A percentile compares a stretch with the other conserved stretches of the same genome.
Conservation (phyloP, 2,888 invertebrate species). For the Branchinecta sandiegonensis region DNA sequence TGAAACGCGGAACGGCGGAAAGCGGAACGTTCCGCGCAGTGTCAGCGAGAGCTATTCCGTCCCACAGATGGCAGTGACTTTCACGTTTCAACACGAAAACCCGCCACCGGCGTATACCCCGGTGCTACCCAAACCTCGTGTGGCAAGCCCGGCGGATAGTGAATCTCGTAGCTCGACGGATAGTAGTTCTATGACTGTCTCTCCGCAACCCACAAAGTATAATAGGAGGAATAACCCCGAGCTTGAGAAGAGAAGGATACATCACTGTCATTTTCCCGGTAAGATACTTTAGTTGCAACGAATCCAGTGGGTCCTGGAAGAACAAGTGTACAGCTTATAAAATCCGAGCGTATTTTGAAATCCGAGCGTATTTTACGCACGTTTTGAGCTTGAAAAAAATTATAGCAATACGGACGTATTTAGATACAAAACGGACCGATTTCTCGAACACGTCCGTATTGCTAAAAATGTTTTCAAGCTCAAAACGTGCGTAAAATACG, state of each 20-base stretch:
- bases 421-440: no score
- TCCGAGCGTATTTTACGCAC: no score
- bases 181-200: constrained; percentile 14
- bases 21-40: constrained; percentile 10
- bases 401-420: no score
- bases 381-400: no score
- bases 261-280: constrained; percentile 92
- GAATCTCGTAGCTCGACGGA: background rate
- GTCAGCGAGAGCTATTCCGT: background rate
- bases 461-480: no score
- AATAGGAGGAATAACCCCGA: constrained; percentile 93
- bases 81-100: constrained; percentile 6
- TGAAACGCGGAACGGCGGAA: background rate
- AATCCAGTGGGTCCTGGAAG: background rate
- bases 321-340: no score
- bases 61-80: constrained; percentile 14
- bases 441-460: no score
- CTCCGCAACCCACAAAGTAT: constrained; percentile 46
- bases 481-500: no score
- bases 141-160: constrained; percentile 5
- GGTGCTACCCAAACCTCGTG: constrained; percentile 8
- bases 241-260: constrained; percentile 83
- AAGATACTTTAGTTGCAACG: constrained; percentile 29
- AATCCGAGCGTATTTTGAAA: no score
- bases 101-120: constrained; percentile 2